Base-by-base conservation (phyloP, 53 echinoderm and acorn worm genomes). In the Holothuria scabra region DNA sequence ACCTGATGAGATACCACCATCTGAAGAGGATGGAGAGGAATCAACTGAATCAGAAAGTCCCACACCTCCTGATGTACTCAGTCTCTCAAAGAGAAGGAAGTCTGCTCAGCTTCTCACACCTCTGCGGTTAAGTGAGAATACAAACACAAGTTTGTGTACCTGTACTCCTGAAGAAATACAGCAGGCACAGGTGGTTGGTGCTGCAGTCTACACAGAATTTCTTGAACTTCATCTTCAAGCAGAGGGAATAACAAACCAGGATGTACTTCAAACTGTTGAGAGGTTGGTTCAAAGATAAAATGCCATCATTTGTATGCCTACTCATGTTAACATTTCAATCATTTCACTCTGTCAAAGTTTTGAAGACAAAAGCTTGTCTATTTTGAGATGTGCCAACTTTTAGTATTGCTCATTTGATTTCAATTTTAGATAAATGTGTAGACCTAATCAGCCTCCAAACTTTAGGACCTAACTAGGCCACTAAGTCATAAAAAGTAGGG, bases 91-190 rank as follows among this genome's bases (percentile, higher is more conserved):
- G 31, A 57, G 89, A 30, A 63, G 89, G 35, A 85, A 84, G 69
- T 89, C 89, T 5, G 84, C 89, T 5, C 89, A 89, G 33, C 20
- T 79, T 29, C 60, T 89, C 59, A 67, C 79, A 7, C 89, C 89
- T 21, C 67, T 89, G n/a, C 34, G 60, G 37, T 28, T 81, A 38
- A 33, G 60, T 19, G 12, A 33, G 8, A 28, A 81, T 46, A 38
- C 20, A 4, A 12, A 28, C 1, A 1, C 62, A 23, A 11, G 13
- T 61, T 8, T 16, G 19, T 79, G 79, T 9, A 62, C 82, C 8
- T 79, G 79, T 9, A 62, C 82, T 11, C 64, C 65, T 16, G 63
- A 81, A 63, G 80, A 59, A 13, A 37, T 81, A 11, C 62, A 81
- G 32, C 65, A 63, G 28, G 82, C 82, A 21, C 82, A 63, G 28